Base-by-base conservation (phyloP, 2,888 invertebrate genomes). In the Tyria jacobaeae region DNA sequence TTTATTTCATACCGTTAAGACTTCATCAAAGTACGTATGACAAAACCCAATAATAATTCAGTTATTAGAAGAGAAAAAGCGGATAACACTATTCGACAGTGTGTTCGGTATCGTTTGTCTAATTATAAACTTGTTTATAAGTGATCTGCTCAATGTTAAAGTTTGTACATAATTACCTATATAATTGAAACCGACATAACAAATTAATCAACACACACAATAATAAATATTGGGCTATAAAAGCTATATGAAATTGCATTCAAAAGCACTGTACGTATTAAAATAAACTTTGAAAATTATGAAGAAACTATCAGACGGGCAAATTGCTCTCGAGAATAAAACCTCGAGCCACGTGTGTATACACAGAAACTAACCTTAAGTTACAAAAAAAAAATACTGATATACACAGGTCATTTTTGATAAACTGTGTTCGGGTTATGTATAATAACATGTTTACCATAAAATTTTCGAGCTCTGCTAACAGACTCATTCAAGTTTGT, bases 381-480 rank as follows among this genome's bases (percentile, higher is more conserved):
- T 68, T 62, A 63, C 51, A 67, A 55, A 61, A 66, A 58, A 66
- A 64, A 64, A 67, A 67, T 49, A 64, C 50, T 65, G 58, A 56
- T 56, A 63, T 64, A 60, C 72, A 71, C 65, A 75, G 76, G 75
- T 72, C 76, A 76, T 68, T 70, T 44, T 68, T 66, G 85, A 84
- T 85, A 85, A 84, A 83, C 85, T 76, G 60, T 77, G 77, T 73
- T 81, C 80, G 78, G 80, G 81, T 80, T 83, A 82, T 76, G 82
- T 78, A 78, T 81, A 84, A 83, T 65, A 86, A 84, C 83, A 80
- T 87, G 86, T 87, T 88, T 86, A 83, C 83, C 63, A 66, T 73
- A 66, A 27, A 73, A 75, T 76, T 82, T 82, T 71, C 75, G 73
- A 75, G 68, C 67, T 66, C 60, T 47, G 49, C 35, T 64, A 49